These are phyloP conservation scores for Mormyrops boulengeri DNA, from an alignment of 2,797 vertebrate genomes.

Conservation along the genomic window DNA sequence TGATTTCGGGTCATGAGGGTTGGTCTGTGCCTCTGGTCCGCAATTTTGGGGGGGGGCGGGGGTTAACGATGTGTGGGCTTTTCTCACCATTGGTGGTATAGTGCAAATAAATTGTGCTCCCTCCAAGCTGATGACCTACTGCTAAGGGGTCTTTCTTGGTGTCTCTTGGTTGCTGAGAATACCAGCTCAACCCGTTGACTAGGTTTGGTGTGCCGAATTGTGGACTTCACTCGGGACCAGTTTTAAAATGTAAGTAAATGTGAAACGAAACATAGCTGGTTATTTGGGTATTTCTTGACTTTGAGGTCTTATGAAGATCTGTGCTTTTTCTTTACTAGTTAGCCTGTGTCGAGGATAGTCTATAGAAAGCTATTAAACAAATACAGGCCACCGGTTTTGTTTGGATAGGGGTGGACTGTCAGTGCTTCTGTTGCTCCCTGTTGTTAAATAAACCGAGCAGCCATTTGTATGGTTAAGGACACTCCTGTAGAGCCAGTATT, in stretches of 20 bases:
- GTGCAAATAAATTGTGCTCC: not conserved
- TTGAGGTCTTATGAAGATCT: not conserved
- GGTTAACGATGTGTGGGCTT: not conserved
- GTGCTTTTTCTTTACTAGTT: not conserved
- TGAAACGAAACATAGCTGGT: not conserved
- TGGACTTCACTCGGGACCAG: not conserved
- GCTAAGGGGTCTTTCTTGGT: not conserved
- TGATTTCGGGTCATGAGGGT: slow-evolving; percentile 38
- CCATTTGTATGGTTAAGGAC: not conserved
- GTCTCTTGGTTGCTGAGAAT: not conserved
- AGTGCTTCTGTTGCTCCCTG: not conserved
- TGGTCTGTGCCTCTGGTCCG: not conserved
- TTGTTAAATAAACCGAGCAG: not conserved
- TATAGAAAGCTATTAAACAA: not conserved
- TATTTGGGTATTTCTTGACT: not conserved
- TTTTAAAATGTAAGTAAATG: not conserved
- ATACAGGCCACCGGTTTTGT: not conserved
- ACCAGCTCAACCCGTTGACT: not conserved
- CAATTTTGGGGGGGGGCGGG: not conserved
- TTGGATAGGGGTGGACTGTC: not conserved
- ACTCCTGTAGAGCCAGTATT: not conserved
- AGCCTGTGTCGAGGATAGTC: not conserved
- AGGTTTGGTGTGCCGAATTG: not conserved
- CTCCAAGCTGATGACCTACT: not conserved
- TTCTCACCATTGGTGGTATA: not conserved